Base-by-base conservation (phyloP, 2,113 vertebrate genomes). In the Cryptoleucopteryx plumbea region DNA sequence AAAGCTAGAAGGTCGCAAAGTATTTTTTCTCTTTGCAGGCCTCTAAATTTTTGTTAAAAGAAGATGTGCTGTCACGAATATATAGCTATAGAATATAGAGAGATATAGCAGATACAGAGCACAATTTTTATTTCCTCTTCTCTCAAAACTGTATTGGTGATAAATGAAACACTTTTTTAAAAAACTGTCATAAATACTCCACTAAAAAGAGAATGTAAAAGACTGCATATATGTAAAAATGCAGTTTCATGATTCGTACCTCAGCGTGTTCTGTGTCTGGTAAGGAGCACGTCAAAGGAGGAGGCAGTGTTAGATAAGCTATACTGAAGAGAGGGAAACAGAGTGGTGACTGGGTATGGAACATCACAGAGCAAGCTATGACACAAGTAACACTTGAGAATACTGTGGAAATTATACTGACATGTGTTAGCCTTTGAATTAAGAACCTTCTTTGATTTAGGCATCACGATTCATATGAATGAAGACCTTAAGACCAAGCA, bases 381-480 rank as follows among this genome's bases (percentile, higher is more conserved):
- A 59, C 56, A 94, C 10, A 43, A 67, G 13, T 40, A 71, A 63
- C 1, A 0, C 67, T 52, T 86, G 89, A 72, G 43, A 88, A 48
- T 19, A 27, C 9, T 43, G 13, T 45, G 20, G 53, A 56, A 86
- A 77, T 68, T 11, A 47, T 6, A 55, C 38, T 72, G 82, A 38
- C 6, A 17, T 2, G 7, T 80, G 38, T 26, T 32, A 80, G 23
- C 11, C 53, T 65, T 56, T 59, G 47, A 72, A 71, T 82, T 59
- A 47, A 86, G 48, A 70, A 92, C 72, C 19, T 27, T 59, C 36
- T 29, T 68, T 34, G 75, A 65, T 91, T 93, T 34, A 47, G 58
- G 48, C 47, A 67, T 48, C 45, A 12, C 3, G 6, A 13, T 58
- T 48, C 16, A 9, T 7, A 31, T 0, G 0, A 74, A 43, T 22